Evolutionary conservation across 2,797 vertebrate species (phyloP).

Genomic region (Sardinella longiceps): DNA sequence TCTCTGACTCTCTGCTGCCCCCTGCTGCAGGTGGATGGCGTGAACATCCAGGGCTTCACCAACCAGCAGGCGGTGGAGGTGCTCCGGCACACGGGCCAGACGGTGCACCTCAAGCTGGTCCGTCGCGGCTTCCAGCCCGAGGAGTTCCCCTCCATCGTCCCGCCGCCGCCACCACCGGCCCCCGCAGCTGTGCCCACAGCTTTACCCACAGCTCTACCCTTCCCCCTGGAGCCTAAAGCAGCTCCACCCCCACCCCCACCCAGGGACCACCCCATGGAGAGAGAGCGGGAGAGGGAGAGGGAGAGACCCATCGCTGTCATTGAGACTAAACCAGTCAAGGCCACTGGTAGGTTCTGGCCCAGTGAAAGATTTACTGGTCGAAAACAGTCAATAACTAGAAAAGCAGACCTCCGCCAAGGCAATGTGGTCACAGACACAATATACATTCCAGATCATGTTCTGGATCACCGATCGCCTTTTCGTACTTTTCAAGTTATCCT

Average conservation of each 20-base stretch:
- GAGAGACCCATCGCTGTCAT: background rate
- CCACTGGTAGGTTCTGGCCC: background rate
- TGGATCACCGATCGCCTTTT: no score
- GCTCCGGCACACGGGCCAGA: slow-evolving; percentile 89
- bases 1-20: background rate
- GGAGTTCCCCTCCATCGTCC: slow-evolving; percentile 59
- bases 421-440: no score
- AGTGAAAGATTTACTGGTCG: no score
- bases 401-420: no score
- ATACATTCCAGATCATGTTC: no score
- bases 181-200: slow-evolving; percentile 45
- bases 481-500: no score
- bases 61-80: slow-evolving; percentile 98
- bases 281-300: background rate
- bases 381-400: no score
- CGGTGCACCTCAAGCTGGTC: slow-evolving; percentile 86
- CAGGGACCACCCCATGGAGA: background rate
- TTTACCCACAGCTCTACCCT: slow-evolving; percentile 35
- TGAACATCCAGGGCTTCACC: slow-evolving; percentile 93
- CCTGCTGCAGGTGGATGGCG: slow-evolving; percentile 85
- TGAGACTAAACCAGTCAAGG: background rate
- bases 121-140: slow-evolving; percentile 82
- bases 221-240: background rate
- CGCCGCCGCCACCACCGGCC: slow-evolving; percentile 22
- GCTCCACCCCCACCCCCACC: background rate